Conservation (phyloP, 2,113 vertebrate species). For the Cygnus atratus region DNA sequence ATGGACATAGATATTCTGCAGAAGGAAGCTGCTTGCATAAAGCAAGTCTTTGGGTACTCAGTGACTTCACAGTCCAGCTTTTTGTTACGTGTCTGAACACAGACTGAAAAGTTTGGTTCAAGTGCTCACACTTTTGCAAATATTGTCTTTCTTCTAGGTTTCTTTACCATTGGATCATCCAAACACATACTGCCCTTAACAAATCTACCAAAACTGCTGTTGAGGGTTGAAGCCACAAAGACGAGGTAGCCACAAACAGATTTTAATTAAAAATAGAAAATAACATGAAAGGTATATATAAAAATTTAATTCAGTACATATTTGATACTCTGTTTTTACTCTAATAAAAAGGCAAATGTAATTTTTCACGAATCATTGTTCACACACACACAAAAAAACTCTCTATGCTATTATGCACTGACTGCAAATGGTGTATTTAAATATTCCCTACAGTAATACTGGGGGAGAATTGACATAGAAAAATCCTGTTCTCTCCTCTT, state of each 20-base stretch:
- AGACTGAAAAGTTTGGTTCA: neutral
- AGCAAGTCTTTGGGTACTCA: neutral
- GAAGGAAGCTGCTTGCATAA: neutral
- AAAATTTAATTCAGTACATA: neutral
- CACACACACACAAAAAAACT: neutral
- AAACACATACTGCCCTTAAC: rapidly evolving
- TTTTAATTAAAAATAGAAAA: neutral
- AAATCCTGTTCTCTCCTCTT: neutral
- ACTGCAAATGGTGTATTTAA: neutral
- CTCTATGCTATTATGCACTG: neutral
- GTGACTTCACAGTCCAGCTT: neutral
- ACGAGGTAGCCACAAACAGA: neutral
- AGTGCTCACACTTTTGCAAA: neutral
- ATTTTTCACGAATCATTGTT: neutral
- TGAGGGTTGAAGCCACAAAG: neutral
- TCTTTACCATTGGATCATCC: neutral
- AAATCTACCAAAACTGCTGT: neutral
- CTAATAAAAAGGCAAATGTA: neutral
- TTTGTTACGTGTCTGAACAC: neutral
- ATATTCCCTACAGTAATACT: neutral
- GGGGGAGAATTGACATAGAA: neutral
- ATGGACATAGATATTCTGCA: neutral
- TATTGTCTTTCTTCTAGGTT: neutral
- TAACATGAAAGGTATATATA: neutral
- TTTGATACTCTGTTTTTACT: neutral